Base-by-base conservation (phyloP, 2,797 vertebrate species). In the Sebastes oblongus region DNA sequence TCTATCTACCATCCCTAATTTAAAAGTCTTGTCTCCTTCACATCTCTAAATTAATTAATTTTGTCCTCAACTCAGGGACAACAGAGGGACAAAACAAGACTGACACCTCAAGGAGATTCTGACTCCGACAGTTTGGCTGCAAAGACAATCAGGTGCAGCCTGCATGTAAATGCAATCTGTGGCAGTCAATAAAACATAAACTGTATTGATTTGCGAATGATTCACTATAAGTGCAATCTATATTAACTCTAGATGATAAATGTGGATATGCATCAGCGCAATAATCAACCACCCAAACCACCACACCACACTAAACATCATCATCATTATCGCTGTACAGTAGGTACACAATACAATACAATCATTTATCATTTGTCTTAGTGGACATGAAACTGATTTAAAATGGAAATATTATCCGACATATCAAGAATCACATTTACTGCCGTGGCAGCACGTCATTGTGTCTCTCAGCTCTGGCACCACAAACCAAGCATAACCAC, bases 201-300 rank as follows among this genome's bases (percentile, higher is more conserved):
- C 85, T 67, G 60, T 72, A 93, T 93, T 79, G 92, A 94, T 91
- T 78, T 75, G 67, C 46, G 55, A 92, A 86, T 90, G 81, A 88
- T 83, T 87, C 68, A 81, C 75, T 82, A 82, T 80, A 56, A 77
- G 78, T 22, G 52, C 66, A 77, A 84, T 90, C 86, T 85, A 86
- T 86, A 83, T 84, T 61, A 88, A 85, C 75, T 86, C 81, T 34
- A 66, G 70, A 81, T 89, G 77, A 82, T 34, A 67, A 86, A 87
- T 81, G 80, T 67, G 78, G 67, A 71, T 81, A 78, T 84, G 83
- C 79, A 75, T 86, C 65, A 25, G 34, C 2, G 65, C 66, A 81
- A 79, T 83, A 83, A 87, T 86, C 78, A 83, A 85, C 64, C 77
- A 58, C 25, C 61, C 30, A 74, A 64, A 68, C 67, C 22, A 52